phyloP scores from a whole-genome alignment of 53 echinoderm and acorn worm genomes.

The Echinarachnius parma region DNA sequence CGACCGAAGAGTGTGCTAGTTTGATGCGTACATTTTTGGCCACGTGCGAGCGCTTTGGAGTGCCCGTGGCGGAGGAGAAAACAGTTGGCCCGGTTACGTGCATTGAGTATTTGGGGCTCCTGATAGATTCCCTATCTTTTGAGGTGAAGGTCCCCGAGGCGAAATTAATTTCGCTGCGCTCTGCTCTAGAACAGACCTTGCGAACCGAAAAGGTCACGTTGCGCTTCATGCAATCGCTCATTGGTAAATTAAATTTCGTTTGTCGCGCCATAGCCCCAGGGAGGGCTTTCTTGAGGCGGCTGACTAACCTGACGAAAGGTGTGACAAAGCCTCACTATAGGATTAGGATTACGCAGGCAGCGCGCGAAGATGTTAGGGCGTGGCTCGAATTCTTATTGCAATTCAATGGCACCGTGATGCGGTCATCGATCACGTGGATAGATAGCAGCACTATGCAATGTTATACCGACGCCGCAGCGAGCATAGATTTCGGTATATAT shows the following conservation, averaged over 20 bases:
- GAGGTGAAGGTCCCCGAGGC: conserved; percentile 34
- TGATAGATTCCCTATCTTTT: conserved; percentile 16
- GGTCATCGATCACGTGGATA: not conserved
- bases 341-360: conserved; percentile 12
- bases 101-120: conserved; percentile 40
- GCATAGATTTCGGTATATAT: conserved; percentile 38
- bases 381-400: conserved; percentile 26
- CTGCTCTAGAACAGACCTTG: not conserved
- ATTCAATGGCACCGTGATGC: conserved; percentile 35
- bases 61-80: conserved; percentile 48
- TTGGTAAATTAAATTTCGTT: conserved; percentile 45
- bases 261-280: conserved; percentile 37
- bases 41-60: conserved; percentile 43
- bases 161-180: conserved; percentile 3
- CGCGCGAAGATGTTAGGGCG: conserved; percentile 20
- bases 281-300: conserved; percentile 27
- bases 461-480: conserved; percentile 9
- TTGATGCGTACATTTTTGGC: conserved; percentile 2
- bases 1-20: not conserved
- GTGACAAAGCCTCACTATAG: not conserved
- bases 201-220: conserved; percentile 31
- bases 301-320: conserved; percentile 34
- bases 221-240: conserved; percentile 36
- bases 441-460: not conserved
- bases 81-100: conserved; percentile 32